A percentile compares a stretch with the other conserved stretches of the same genome.
Evolutionary conservation across 2,888 invertebrate genomes (phyloP).

Genomic region (Drosophila yooni): DNA sequence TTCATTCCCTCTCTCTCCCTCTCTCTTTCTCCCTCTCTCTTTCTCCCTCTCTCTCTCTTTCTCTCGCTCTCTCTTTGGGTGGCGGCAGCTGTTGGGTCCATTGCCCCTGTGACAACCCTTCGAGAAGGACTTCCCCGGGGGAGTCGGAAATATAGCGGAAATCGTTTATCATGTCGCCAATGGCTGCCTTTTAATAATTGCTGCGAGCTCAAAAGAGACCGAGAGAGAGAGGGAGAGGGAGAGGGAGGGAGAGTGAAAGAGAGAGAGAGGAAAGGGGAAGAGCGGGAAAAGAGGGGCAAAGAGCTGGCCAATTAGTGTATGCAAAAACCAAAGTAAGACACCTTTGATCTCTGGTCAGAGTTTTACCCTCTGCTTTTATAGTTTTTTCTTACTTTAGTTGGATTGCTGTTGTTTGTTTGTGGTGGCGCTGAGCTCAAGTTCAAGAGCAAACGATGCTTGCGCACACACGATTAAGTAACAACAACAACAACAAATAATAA

Average conservation of each 20-base stretch:
- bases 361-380: conserved; percentile 38
- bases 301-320: conserved; percentile 32
- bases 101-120: conserved; percentile 51
- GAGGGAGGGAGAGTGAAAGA: background rate
- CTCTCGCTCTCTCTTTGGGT: background rate
- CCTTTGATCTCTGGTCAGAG: conserved; percentile 36
- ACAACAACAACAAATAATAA: conserved; percentile 42
- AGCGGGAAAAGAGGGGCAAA: background rate
- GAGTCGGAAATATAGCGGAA: conserved; percentile 77
- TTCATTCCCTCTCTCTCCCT: background rate
- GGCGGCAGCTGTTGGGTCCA: conserved; percentile 54
- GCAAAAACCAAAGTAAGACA: conserved; percentile 22
- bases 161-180: conserved; percentile 82
- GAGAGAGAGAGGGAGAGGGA: background rate
- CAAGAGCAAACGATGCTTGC: conserved; percentile 79
- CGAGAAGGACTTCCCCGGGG: conserved; percentile 5
- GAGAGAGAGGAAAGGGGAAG: background rate
- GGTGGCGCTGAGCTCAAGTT: conserved; percentile 73
- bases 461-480: conserved; percentile 70
- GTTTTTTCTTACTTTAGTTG: conserved; percentile 41
- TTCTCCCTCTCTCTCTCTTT: background rate
- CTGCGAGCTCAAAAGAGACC: conserved; percentile 33
- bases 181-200: conserved; percentile 80
- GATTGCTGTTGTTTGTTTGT: conserved; percentile 36
- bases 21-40: background rate